Base-by-base conservation (phyloP, 1,140 invertebrate species). In the Tetragonula clypearis region DNA sequence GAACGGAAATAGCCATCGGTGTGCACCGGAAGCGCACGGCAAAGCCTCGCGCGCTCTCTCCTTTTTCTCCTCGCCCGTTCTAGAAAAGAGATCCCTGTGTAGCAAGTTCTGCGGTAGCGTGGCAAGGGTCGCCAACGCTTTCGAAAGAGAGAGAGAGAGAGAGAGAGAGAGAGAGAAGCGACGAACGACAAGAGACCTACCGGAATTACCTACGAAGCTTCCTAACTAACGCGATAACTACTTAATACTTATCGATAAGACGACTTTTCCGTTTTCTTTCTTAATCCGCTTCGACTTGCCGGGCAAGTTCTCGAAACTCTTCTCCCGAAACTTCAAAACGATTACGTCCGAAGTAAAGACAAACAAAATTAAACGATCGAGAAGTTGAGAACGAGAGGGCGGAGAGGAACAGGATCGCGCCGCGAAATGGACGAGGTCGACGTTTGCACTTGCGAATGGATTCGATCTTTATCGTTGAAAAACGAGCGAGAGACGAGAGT, bases 1-100 rank as follows among this genome's bases (percentile, higher is more conserved):
- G 82, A 89, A 89, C 88, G 88, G 88, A 90, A 90, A 82, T 90
- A 84, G 85, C 82, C 88, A 90, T 90, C 87, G 87, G 86, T 80
- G 88, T 84, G 87, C 78, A 89, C 87, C 88, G 88, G 88, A 90
- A 90, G 75, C 78, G 78, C 65, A 15, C 35, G 60, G 85, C 23
- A 78, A 77, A 72, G n/a, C 58, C 12, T 49, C 41, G 41, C 41
- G 41, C 41, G 56, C 56, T 56, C 56, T 56, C 1, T 15, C 65
- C 8, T 14, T n/a, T 15, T 8, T 0, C 30, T 30, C 65, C 60
- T 41, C 58, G 23, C 11, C 53, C 23, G 69, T 65, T 78, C 78
- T 41, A 74, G 81, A 84, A 86, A 88, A 88, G 73, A 58, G 78
- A 87, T 56, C 66, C 58, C 71, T 66, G 68, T 66, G 68, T 68